Evolutionary conservation across 2,797 vertebrate species (phyloP).

Genomic region (Alcedo atthis): DNA sequence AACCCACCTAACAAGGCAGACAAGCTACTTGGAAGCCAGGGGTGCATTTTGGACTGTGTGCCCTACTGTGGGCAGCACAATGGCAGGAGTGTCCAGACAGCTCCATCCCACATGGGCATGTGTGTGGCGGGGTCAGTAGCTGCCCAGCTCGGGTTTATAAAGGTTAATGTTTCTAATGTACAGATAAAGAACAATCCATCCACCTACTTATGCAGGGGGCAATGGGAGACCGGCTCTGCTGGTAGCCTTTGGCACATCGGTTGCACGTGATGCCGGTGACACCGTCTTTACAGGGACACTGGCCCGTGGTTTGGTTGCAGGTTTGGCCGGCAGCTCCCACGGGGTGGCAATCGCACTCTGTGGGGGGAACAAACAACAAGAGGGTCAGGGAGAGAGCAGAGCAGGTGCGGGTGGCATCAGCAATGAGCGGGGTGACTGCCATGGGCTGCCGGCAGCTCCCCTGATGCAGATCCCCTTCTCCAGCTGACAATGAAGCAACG

Average conservation of each 20-base stretch:
- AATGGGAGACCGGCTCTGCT: conserved; percentile 98
- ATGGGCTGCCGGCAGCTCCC: not conserved
- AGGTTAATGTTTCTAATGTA: not conserved
- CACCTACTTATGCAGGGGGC: conserved; percentile 98
- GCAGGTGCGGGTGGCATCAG: accelerated
- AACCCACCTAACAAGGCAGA: not conserved
- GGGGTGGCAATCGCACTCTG: conserved; percentile 98
- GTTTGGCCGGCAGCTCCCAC: conserved; percentile 98
- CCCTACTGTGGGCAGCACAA: not conserved
- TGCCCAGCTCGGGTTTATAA: accelerated
- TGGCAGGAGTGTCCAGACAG: not conserved
- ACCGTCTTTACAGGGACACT: conserved; percentile 97
- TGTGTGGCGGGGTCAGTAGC: not conserved
- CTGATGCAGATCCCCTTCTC: accelerated
- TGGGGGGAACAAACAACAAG: conserved; percentile 74
- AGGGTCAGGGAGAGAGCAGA: conserved; percentile 46
- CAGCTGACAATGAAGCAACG: not conserved
- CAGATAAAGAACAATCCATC: not conserved
- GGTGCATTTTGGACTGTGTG: not conserved
- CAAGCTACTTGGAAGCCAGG: not conserved
- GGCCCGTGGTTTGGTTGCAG: conserved; percentile 98
- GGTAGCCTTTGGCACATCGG: conserved; percentile 97
- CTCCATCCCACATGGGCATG: accelerated
- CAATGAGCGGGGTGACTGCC: accelerated
- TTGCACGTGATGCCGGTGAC: conserved; percentile 98